Conservation (phyloP, 92 coral and sea anemone genomes). For the Nematostella vectensis region DNA sequence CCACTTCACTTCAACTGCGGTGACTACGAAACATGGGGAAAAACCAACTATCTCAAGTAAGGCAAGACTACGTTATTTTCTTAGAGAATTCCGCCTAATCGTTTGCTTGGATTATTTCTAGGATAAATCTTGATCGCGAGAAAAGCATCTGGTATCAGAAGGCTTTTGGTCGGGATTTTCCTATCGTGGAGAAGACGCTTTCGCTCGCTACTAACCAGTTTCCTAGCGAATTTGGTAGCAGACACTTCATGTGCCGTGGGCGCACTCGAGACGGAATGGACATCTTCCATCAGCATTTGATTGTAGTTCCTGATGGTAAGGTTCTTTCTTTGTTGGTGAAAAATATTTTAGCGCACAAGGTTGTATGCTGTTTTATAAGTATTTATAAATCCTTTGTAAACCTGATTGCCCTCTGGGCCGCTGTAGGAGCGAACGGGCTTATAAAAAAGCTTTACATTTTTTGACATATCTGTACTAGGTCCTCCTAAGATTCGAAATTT, state of each 20-base stretch:
- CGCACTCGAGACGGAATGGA: constrained; percentile 52
- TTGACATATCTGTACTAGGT: too few relatives aligned
- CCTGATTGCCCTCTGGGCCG: too few relatives aligned
- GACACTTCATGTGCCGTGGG: constrained; percentile 57
- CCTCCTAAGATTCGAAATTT: too few relatives aligned
- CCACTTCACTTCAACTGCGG: constrained; percentile 34
- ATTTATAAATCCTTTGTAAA: too few relatives aligned
- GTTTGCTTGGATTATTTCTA: background rate
- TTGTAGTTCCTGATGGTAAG: constrained; percentile 26
- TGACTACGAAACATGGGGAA: constrained; percentile 35
- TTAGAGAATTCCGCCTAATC: too few relatives aligned
- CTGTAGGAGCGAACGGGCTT: too few relatives aligned
- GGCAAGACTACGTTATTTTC: too few relatives aligned
- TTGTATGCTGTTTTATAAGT: too few relatives aligned
- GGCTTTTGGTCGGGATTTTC: constrained; percentile 52
- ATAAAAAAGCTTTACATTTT: too few relatives aligned
- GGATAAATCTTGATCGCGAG: constrained; percentile 31
- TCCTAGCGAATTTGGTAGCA: constrained; percentile 38
- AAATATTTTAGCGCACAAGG: too few relatives aligned
- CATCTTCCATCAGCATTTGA: constrained; percentile 56
- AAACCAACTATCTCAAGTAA: constrained; percentile 43
- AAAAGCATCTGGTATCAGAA: constrained; percentile 56
- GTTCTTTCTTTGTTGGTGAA: too few relatives aligned
- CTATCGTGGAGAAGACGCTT: constrained; percentile 34
- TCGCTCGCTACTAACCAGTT: constrained; percentile 34